Evolutionary conservation across 2,797 vertebrate genomes (phyloP).

Genomic region (Kryptolebias ocellatus): DNA sequence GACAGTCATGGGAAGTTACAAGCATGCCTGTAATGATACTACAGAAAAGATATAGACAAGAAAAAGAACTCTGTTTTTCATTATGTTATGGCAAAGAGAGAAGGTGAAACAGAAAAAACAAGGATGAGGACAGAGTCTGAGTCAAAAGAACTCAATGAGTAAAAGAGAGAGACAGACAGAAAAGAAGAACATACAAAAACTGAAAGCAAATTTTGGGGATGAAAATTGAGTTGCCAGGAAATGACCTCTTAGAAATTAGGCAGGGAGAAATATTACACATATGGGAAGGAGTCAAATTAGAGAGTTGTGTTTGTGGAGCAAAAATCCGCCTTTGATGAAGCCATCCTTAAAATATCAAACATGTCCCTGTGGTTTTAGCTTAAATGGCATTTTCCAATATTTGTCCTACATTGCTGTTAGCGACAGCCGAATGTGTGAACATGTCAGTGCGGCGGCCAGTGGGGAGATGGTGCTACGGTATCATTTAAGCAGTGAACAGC

Average conservation of each 20-base stretch:
- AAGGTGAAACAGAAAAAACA: conserved; percentile 31
- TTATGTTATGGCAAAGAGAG: conserved; percentile 45
- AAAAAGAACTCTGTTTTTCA: conserved; percentile 47
- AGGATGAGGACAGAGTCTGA: conserved; percentile 14
- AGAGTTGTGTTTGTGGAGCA: conserved; percentile 28
- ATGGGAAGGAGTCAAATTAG: conserved; percentile 48
- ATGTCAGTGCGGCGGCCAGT: conserved; percentile 67
- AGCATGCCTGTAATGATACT: conserved; percentile 58
- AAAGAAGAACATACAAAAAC: conserved; percentile 38
- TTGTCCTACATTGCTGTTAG: conserved; percentile 73
- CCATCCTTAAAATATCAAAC: conserved; percentile 63
- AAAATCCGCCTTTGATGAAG: conserved; percentile 52
- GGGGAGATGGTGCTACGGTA: conserved; percentile 72
- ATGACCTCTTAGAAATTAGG: conserved; percentile 59
- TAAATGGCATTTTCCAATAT: conserved; percentile 70
- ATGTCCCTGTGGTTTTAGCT: conserved; percentile 25
- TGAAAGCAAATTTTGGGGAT: conserved; percentile 53
- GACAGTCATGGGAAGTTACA: conserved; percentile 66
- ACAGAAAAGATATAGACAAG: conserved; percentile 49
- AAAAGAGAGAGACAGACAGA: conserved; percentile 17
- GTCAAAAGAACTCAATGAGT: conserved; percentile 36
- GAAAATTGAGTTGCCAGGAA: conserved; percentile 50
- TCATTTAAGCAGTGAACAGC: conserved; percentile 77
- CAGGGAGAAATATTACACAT: conserved; percentile 26
- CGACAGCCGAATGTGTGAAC: conserved; percentile 66